These are phyloP conservation scores for Neotoxoptera formosana DNA, from an alignment of 1,140 invertebrate genomes.

Conservation along the genomic window DNA sequence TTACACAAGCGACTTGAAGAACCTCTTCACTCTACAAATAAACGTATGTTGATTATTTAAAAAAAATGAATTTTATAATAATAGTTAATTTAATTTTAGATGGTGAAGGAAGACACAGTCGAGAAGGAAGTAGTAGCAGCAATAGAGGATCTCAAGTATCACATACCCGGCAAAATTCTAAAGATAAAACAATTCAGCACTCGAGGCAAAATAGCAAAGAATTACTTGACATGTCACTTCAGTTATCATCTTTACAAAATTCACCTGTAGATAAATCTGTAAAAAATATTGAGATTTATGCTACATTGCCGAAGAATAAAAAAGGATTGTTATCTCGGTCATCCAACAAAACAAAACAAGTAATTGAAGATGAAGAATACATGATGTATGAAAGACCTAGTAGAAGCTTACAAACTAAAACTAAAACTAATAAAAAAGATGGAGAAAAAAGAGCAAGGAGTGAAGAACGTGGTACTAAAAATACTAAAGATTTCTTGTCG, in stretches of 20 bases:
- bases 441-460: slow-evolving; percentile 83
- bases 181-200: slow-evolving; percentile 69
- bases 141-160: slow-evolving; percentile 63
- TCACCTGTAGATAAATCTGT: slow-evolving; percentile 52
- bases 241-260: slow-evolving; percentile 59
- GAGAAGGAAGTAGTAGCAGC: slow-evolving; percentile 75
- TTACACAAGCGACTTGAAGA: slow-evolving; percentile 73
- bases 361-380: slow-evolving; percentile 76
- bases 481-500: slow-evolving; percentile 61
- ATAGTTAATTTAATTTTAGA: slow-evolving; percentile 62
- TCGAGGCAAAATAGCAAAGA: slow-evolving; percentile 73
- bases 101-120: slow-evolving; percentile 75
- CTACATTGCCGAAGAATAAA: slow-evolving; percentile 84
- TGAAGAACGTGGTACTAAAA: slow-evolving; percentile 79
- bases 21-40: slow-evolving; percentile 60
- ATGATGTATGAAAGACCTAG: slow-evolving; percentile 71
- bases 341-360: slow-evolving; percentile 65
- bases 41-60: slow-evolving; percentile 60
- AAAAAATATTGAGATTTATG: slow-evolving; percentile 88
- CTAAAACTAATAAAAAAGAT: slow-evolving; percentile 75
- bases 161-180: slow-evolving; percentile 73
- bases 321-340: slow-evolving; percentile 67
- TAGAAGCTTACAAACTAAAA: slow-evolving; percentile 69
- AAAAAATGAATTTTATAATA: neutral
- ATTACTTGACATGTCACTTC: slow-evolving; percentile 65